These are phyloP conservation scores for Gymnoscelis rufifasciata DNA, from an alignment of 2,888 invertebrate genomes.

Conservation along the genomic window DNA sequence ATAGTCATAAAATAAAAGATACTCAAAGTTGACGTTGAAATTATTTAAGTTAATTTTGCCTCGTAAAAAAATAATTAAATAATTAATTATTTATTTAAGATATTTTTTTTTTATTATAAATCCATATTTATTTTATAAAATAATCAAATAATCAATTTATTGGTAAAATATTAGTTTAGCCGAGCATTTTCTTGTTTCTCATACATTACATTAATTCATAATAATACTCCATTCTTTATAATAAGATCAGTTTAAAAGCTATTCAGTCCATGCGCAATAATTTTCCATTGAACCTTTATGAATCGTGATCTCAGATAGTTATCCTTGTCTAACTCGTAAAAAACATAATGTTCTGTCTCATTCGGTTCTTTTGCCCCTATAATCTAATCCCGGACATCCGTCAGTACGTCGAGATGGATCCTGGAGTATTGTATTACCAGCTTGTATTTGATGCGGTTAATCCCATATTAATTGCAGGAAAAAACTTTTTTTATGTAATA, in stretches of 20 bases:
- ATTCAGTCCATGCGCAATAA: slow-evolving; percentile 70
- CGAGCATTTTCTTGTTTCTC: no score
- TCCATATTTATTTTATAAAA: no score
- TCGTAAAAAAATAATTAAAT: no score
- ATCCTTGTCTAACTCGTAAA: slow-evolving; percentile 52
- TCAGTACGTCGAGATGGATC: slow-evolving; percentile 55
- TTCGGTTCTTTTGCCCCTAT: slow-evolving; percentile 74
- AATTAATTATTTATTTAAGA: no score
- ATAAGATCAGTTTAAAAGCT: slow-evolving; percentile 16
- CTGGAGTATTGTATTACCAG: slow-evolving; percentile 16
- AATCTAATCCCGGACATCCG: slow-evolving; percentile 78
- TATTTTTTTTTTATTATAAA: no score
- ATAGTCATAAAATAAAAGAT: neutral
- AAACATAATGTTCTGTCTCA: slow-evolving; percentile 43
- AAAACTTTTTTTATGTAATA: neutral
- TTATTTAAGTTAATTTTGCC: no score
- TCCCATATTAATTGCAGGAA: neutral
- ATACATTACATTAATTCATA: no score
- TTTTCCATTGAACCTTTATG: slow-evolving; percentile 73
- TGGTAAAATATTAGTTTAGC: no score
- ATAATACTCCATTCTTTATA: no score
- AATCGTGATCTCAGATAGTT: slow-evolving; percentile 73
- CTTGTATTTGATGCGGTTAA: neutral
- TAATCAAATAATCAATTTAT: no score
- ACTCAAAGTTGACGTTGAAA: no score